Evolutionary conservation across 1,140 invertebrate genomes (phyloP).

Genomic region (Penaeus vannamei): DNA sequence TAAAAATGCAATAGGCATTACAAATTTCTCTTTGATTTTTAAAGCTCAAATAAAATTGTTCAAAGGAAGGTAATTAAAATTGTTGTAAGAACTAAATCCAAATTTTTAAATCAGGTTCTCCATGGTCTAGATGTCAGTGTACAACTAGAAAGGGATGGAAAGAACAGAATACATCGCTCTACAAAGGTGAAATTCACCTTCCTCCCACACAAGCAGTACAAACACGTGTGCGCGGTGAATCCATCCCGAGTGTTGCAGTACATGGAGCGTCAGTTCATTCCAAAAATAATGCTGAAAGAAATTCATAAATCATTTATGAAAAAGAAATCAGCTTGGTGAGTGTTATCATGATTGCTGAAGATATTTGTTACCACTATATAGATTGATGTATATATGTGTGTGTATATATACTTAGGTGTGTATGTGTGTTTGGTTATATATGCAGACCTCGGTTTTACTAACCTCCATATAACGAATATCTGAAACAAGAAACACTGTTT

Average conservation of each 20-base stretch:
- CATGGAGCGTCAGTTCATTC: slow-evolving; percentile 73
- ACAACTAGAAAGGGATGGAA: background rate
- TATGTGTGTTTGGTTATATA: too few relatives aligned
- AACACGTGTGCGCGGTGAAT: slow-evolving; percentile 79
- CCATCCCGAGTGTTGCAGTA: slow-evolving; percentile 77
- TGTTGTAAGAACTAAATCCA: too few relatives aligned
- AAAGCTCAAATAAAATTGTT: too few relatives aligned
- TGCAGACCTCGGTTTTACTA: too few relatives aligned
- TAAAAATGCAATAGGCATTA: too few relatives aligned
- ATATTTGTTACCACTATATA: too few relatives aligned
- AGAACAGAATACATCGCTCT: background rate
- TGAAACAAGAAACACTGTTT: too few relatives aligned
- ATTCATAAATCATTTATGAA: slow-evolving; percentile 77
- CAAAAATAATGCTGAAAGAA: slow-evolving; percentile 72
- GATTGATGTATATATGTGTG: too few relatives aligned
- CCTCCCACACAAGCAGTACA: slow-evolving; percentile 81
- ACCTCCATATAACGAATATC: too few relatives aligned
- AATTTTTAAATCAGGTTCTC: background rate
- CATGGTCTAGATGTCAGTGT: slow-evolving; percentile 8
- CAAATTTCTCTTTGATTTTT: too few relatives aligned
- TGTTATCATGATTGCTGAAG: background rate
- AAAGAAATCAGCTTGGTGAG: slow-evolving; percentile 32
- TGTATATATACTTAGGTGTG: too few relatives aligned
- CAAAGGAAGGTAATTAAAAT: too few relatives aligned
- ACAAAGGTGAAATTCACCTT: slow-evolving; percentile 77